phyloP scores from a whole-genome alignment of 2,888 invertebrate species.

The Chydorus sphaericus region DNA sequence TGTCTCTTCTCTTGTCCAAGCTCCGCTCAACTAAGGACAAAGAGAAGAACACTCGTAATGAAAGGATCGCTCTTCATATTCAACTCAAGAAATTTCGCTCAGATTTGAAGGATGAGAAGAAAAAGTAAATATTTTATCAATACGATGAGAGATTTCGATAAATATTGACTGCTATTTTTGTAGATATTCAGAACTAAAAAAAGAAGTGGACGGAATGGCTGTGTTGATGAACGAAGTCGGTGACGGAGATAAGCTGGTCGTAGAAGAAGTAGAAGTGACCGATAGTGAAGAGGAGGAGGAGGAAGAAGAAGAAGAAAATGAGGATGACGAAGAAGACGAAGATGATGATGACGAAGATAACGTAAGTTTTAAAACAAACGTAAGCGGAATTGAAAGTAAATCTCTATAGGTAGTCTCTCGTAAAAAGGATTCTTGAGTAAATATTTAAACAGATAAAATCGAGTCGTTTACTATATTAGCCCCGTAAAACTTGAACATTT shows the following conservation, averaged over 20 bases:
- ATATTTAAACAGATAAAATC: too few relatives aligned
- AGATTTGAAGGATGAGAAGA: slow-evolving; percentile 32
- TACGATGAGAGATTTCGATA: slow-evolving; percentile 38
- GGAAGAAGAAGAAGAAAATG: slow-evolving; percentile 47
- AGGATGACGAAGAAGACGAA: slow-evolving; percentile 48
- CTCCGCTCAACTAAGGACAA: slow-evolving; percentile 41
- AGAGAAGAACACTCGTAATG: slow-evolving; percentile 55
- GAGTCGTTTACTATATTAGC: too few relatives aligned
- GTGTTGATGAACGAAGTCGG: slow-evolving; percentile 67
- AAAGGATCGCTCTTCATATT: slow-evolving; percentile 58
- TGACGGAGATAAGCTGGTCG: slow-evolving; percentile 53
- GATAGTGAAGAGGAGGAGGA: slow-evolving; percentile 34
- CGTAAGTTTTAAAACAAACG: too few relatives aligned
- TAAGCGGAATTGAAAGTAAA: too few relatives aligned
- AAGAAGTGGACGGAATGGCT: slow-evolving; percentile 83
- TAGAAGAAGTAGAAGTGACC: slow-evolving; percentile 36
- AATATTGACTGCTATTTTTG: slow-evolving; percentile 41
- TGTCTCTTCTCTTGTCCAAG: slow-evolving; percentile 45
- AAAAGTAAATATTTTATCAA: slow-evolving; percentile 11
- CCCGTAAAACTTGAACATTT: too few relatives aligned
- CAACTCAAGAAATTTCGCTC: slow-evolving; percentile 67
- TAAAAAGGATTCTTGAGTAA: too few relatives aligned
- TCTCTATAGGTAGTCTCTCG: too few relatives aligned
- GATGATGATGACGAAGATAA: slow-evolving; percentile 39
- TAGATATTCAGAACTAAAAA: slow-evolving; percentile 65